Evolutionary conservation across 2,797 vertebrate species (phyloP), one percentile per base, ranked within the genome.

Genomic region (Phyllotis vaccarum): DNA sequence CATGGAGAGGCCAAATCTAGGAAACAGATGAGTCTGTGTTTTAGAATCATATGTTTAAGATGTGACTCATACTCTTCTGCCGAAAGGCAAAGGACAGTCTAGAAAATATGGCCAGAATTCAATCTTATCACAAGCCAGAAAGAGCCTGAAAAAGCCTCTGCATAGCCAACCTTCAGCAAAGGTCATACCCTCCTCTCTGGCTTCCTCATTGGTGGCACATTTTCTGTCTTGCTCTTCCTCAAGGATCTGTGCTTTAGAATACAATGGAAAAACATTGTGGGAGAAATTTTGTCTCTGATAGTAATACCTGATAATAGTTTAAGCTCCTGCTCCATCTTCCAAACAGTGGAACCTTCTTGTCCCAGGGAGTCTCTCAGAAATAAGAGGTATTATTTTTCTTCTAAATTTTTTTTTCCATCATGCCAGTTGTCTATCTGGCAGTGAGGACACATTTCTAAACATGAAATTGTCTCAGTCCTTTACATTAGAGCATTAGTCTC

Each of bases 11-110:
- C 16, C 60, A 76, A 95, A 66, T 46, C 22, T 75, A 80, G 31
- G 78, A 91, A 96, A 62, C n/a, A 52, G 88, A 86, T 56, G 27
- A 88, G 66, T 92, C 86, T 91, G 89, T 91, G 52, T 82, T 97
- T 96, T 70, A 46, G 90, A 96, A 95, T 14, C 46, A 82, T 96
- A 19, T 88, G 21, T 92, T 95, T 91, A 92, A 92, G 64, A 81
- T 74, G 7, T 85, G 58, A 96, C 37, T 94, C 75, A 93, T 43
- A 60, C 2, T 27, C 6, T 76, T 34, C 29, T 91, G 75, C 56
- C 81, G 37, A 88, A 66, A 91, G 83, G 82, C 14, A 62, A 78
- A 92, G 86, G 60, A 91, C 12, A 92, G 58, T 74, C 88, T 76
- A 34, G 4, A 56, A 68, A 83, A 7, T 49, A 19, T 89, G 80